Evolutionary conservation across 2,888 invertebrate species (phyloP).

Genomic region (Molanna angustata): DNA sequence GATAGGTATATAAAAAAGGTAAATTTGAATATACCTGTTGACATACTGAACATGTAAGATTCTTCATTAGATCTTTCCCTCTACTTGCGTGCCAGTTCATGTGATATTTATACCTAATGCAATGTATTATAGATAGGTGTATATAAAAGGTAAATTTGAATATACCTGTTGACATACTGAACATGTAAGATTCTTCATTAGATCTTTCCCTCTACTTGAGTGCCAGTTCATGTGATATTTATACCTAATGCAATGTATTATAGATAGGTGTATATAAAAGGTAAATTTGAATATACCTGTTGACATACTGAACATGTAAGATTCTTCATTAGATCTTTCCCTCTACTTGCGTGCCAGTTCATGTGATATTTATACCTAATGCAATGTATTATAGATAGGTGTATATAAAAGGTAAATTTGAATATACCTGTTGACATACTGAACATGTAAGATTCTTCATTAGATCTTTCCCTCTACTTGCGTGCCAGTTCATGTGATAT

Average conservation of each 20-base stretch:
- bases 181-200: constrained; percentile 43
- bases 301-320: constrained; percentile 49
- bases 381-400: too few species aligned
- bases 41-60: constrained; percentile 47
- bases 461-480: constrained; percentile 40
- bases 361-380: constrained; percentile 49
- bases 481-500: constrained; percentile 51
- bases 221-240: constrained; percentile 53
- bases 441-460: constrained; percentile 44
- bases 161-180: constrained; percentile 49
- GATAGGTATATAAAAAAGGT: not conserved
- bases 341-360: constrained; percentile 50
- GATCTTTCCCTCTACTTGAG: constrained; percentile 40
- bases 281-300: constrained; percentile 40
- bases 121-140: too few species aligned
- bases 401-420: not conserved
- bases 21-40: constrained; percentile 42
- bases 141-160: not conserved
- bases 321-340: constrained; percentile 36
- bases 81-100: constrained; percentile 51
- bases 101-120: constrained; percentile 48
- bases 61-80: constrained; percentile 38
- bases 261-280: not conserved
- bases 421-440: constrained; percentile 48
- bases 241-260: too few species aligned